A percentile compares a stretch with the other conserved stretches of the same genome.
Evolutionary conservation across 2,888 invertebrate genomes (phyloP).

Genomic region (Phalangium opilio): DNA sequence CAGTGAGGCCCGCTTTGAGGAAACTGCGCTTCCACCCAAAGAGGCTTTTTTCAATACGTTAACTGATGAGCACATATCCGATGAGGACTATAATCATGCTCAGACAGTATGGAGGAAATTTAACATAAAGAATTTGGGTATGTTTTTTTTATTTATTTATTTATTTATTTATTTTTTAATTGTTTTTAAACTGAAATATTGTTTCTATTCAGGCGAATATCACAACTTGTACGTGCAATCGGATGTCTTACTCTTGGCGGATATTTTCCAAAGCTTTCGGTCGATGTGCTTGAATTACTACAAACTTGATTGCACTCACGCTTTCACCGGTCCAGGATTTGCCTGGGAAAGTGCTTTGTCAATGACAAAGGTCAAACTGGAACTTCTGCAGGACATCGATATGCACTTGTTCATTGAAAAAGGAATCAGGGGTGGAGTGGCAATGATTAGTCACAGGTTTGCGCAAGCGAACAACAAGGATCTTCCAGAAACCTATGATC

Average conservation of each 20-base stretch:
- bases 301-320: slow-evolving; percentile 20
- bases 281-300: slow-evolving; percentile 16
- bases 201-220: slow-evolving; percentile 21
- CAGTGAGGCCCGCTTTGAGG: slow-evolving; percentile 18
- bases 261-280: slow-evolving; percentile 23
- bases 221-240: slow-evolving; percentile 21
- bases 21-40: slow-evolving; percentile 18
- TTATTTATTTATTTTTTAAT: too few relatives aligned
- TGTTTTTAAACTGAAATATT: too few relatives aligned
- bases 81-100: slow-evolving; percentile 20
- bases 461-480: slow-evolving; percentile 17
- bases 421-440: slow-evolving; percentile 11
- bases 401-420: slow-evolving; percentile 17
- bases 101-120: slow-evolving; percentile 19
- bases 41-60: slow-evolving; percentile 16
- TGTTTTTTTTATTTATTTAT: too few relatives aligned
- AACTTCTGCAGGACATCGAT: slow-evolving; percentile 20
- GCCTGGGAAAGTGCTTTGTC: slow-evolving; percentile 14
- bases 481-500: background rate
- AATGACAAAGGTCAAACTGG: slow-evolving; percentile 14
- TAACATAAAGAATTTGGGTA: slow-evolving; percentile 17
- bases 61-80: slow-evolving; percentile 9
- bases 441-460: slow-evolving; percentile 12
- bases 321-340: slow-evolving; percentile 20
- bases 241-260: slow-evolving; percentile 20